Evolutionary conservation across 2,113 vertebrate species (phyloP).

Genomic region (Trogon surrucura): DNA sequence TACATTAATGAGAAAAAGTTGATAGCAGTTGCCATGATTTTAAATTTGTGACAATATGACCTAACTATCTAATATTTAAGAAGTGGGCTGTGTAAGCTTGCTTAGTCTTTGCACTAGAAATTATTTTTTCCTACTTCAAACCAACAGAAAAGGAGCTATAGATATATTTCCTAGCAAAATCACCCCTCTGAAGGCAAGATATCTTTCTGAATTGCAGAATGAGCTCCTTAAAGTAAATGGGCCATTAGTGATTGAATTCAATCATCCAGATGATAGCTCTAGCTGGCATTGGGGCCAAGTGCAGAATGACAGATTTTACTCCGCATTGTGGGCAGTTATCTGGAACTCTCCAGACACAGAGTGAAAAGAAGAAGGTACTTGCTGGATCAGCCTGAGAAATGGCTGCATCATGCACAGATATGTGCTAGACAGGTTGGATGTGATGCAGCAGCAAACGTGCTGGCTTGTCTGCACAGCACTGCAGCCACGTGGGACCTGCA

Average conservation of each 20-base stretch:
- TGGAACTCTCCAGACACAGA: constrained; percentile 2
- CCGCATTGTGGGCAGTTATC: fast-evolving
- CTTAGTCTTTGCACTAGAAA: neutral
- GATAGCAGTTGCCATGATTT: neutral
- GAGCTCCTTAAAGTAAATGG: constrained; percentile 35
- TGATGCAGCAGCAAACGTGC: neutral
- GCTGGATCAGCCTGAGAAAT: neutral
- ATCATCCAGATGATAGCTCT: neutral
- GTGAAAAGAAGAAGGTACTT: neutral
- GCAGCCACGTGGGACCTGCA: fast-evolving
- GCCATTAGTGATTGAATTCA: constrained; percentile 51
- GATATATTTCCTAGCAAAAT: neutral
- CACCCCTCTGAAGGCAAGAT: constrained; percentile 1
- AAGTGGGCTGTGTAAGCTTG: neutral
- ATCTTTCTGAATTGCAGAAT: constrained; percentile 26
- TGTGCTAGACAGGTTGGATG: neutral
- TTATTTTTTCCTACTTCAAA: neutral
- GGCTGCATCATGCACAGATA: neutral
- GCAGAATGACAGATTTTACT: neutral
- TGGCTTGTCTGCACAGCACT: neutral
- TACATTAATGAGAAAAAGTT: neutral
- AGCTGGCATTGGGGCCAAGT: neutral
- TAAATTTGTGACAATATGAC: neutral
- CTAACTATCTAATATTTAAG: neutral
- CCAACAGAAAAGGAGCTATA: neutral